phyloP scores from a whole-genome alignment of 1,140 invertebrate species.

The Hormaphis cornu region DNA sequence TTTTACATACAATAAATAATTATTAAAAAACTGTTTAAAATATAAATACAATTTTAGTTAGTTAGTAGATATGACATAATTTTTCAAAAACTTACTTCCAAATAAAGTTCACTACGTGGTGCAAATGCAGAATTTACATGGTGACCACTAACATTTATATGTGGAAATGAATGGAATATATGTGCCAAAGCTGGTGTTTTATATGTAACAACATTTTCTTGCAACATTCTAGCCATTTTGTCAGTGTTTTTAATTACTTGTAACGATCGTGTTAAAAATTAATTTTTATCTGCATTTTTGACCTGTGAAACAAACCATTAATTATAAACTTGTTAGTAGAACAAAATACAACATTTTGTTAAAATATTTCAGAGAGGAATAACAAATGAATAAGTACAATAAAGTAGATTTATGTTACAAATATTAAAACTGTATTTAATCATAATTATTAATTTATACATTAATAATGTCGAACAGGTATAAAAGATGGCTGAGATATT shows the following conservation, averaged over 20 bases:
- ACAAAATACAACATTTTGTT: not conserved
- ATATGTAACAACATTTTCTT: constrained; percentile 49
- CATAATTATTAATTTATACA: not conserved
- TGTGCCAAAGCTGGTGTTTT: constrained; percentile 69
- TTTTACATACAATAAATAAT: not conserved
- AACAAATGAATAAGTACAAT: too few relatives aligned
- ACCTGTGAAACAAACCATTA: constrained; percentile 1
- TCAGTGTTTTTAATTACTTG: not conserved
- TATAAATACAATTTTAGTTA: too few relatives aligned
- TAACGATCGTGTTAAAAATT: not conserved
- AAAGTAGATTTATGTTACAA: too few relatives aligned
- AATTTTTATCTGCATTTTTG: constrained; percentile 5
- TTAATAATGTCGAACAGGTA: not conserved
- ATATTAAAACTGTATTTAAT: too few relatives aligned
- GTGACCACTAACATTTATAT: constrained; percentile 78
- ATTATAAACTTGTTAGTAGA: not conserved
- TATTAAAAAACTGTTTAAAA: too few relatives aligned
- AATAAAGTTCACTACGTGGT: constrained; percentile 75
- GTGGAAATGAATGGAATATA: constrained; percentile 75
- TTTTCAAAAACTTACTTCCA: constrained; percentile 58
- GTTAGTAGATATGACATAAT: too few relatives aligned
- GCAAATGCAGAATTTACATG: constrained; percentile 83
- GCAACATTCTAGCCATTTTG: constrained; percentile 33
- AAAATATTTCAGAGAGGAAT: not conserved
- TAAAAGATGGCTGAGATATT: not conserved